Percentiles rank a stretch among this genome's conserved stretches.
Conservation (phyloP, 1,140 invertebrate species). For the Achroia grisella region DNA sequence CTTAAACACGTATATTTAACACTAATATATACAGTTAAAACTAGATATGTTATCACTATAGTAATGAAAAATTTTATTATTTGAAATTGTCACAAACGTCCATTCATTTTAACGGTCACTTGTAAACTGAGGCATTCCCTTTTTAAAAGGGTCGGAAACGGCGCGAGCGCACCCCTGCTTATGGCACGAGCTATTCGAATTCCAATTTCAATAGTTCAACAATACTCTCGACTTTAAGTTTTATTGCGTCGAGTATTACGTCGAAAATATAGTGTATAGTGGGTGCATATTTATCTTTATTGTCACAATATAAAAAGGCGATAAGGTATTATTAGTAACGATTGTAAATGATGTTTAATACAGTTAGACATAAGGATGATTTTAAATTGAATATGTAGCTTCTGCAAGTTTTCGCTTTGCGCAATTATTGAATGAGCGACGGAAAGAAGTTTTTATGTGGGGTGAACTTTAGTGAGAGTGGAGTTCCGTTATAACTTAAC, state of each 20-base stretch:
- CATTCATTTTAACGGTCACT: conserved; percentile 28
- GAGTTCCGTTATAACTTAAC: background rate
- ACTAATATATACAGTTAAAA: background rate
- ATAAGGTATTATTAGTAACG: background rate
- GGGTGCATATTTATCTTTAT: background rate
- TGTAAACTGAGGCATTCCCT: conserved; percentile 44
- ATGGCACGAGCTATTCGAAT: conserved; percentile 46
- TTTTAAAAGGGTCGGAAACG: conserved; percentile 52
- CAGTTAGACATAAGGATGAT: background rate
- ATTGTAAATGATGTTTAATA: background rate
- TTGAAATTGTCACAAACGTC: conserved; percentile 13
- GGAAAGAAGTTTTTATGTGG: conserved; percentile 14
- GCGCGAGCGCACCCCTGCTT: conserved; percentile 56
- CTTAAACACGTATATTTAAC: conserved; percentile 1
- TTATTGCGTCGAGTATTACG: background rate
- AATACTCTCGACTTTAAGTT: background rate
- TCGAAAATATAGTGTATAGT: background rate
- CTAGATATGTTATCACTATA: conserved; percentile 3
- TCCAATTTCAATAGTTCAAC: conserved; percentile 11
- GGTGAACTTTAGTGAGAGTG: background rate
- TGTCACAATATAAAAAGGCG: background rate
- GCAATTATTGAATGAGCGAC: conserved; percentile 39
- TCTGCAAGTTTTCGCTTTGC: conserved; percentile 13
- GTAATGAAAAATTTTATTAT: background rate
- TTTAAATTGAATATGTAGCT: background rate